A percentile compares a stretch with the other conserved stretches of the same genome.
These are phyloP conservation scores for Percopsis omiscomaycus DNA, from an alignment of 2,797 vertebrate genomes.

Conservation along the genomic window DNA sequence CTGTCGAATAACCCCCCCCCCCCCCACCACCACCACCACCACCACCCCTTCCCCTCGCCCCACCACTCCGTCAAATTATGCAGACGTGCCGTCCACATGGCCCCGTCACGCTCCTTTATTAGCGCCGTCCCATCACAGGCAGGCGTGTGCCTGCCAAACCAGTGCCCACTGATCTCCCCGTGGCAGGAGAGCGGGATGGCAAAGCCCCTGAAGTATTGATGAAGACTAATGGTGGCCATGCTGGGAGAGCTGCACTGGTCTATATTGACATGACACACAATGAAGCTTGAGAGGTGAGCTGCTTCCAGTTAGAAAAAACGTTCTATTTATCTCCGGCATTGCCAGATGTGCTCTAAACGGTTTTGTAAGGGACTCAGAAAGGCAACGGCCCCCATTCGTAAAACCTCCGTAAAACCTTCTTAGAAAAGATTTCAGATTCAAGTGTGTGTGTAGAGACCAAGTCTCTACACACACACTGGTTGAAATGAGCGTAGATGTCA, in stretches of 20 bases:
- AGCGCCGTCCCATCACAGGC: slow-evolving; percentile 63
- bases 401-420: too few species aligned
- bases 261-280: slow-evolving; percentile 5
- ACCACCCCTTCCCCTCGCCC: slow-evolving; percentile 30
- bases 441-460: too few species aligned
- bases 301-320: not conserved
- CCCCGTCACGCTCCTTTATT: slow-evolving; percentile 60
- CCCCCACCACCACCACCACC: slow-evolving; percentile 23
- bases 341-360: not conserved
- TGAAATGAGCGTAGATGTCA: too few species aligned
- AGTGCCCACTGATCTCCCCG: slow-evolving; percentile 48
- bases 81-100: slow-evolving; percentile 45
- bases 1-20: too few species aligned
- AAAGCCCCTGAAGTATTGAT: slow-evolving; percentile 58
- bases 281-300: slow-evolving; percentile 6
- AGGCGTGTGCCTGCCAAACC: slow-evolving; percentile 58
- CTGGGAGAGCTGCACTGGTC: slow-evolving; percentile 42
- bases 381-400: too few species aligned
- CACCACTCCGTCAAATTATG: slow-evolving; percentile 43
- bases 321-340: not conserved
- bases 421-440: too few species aligned
- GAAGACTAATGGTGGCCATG: slow-evolving; percentile 60
- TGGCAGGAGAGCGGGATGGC: slow-evolving; percentile 44
- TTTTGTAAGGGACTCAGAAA: too few species aligned
- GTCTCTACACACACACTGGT: too few species aligned